phyloP scores from a whole-genome alignment of 1,140 invertebrate genomes.

The Drosophila arizonae region DNA sequence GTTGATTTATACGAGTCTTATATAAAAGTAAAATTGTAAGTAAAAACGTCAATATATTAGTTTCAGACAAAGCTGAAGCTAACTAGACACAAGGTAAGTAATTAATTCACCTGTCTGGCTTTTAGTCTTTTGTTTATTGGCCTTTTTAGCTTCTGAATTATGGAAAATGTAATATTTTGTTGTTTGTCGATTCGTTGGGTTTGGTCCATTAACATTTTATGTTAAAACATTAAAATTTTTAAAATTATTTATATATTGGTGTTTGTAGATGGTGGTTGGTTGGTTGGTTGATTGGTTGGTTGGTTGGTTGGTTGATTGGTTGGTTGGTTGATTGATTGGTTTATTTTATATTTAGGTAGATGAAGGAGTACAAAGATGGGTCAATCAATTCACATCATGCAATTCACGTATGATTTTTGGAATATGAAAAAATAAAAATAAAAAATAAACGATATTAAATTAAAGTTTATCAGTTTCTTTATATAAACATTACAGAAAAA shows the following conservation, averaged over 20 bases:
- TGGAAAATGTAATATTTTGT: slow-evolving; percentile 27
- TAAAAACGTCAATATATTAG: background rate
- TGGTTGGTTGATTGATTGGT: slow-evolving; percentile 41
- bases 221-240: slow-evolving; percentile 26
- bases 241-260: slow-evolving; percentile 36
- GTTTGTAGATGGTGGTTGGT: slow-evolving; percentile 43
- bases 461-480: slow-evolving; percentile 18
- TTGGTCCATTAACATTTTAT: slow-evolving; percentile 27
- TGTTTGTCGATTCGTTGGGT: slow-evolving; percentile 33
- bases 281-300: slow-evolving; percentile 34
- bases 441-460: slow-evolving; percentile 49
- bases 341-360: slow-evolving; percentile 60
- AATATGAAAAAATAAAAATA: slow-evolving; percentile 81
- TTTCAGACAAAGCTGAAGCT: background rate
- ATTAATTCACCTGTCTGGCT: slow-evolving; percentile 90
- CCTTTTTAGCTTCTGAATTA: slow-evolving; percentile 93
- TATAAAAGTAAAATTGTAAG: too few species aligned
- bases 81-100: slow-evolving; percentile 4
- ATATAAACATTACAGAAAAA: too few species aligned
- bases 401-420: slow-evolving; percentile 76
- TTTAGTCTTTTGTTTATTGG: slow-evolving; percentile 90
- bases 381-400: slow-evolving; percentile 81
- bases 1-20: too few species aligned
- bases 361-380: slow-evolving; percentile 69
- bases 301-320: slow-evolving; percentile 43